A percentile compares a stretch with the other conserved stretches of the same genome.
phyloP scores from a whole-genome alignment of 1,140 invertebrate species.

The Latrodectus geometricus region DNA sequence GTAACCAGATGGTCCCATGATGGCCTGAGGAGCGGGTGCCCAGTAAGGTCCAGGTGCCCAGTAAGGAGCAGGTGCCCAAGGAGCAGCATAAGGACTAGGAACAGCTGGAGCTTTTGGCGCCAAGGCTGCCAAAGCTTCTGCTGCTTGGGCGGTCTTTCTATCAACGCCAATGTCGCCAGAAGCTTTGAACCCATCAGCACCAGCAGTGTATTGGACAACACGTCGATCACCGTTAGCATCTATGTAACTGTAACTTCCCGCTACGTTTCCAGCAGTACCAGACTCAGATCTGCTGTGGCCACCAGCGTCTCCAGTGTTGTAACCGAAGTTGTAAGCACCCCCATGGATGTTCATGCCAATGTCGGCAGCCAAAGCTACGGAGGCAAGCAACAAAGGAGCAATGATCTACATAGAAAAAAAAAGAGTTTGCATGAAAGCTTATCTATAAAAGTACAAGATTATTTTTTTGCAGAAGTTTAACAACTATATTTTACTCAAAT shows the following conservation, averaged over 20 bases:
- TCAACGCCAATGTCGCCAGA: conserved; percentile 67
- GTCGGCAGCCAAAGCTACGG: neutral
- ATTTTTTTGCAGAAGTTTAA: no score
- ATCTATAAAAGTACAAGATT: no score
- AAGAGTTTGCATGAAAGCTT: neutral
- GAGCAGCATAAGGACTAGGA: neutral
- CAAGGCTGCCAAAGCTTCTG: conserved; percentile 39
- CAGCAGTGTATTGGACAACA: conserved; percentile 74
- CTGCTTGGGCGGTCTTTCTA: conserved; percentile 28
- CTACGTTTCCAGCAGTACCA: conserved; percentile 72
- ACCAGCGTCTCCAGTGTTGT: conserved; percentile 80
- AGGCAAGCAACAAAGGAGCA: neutral
- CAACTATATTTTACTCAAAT: no score
- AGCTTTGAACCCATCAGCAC: conserved; percentile 75
- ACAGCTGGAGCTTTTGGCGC: conserved; percentile 46
- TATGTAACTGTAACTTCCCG: conserved; percentile 7
- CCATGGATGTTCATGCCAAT: conserved; percentile 65
- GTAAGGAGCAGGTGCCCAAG: neutral
- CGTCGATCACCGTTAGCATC: neutral
- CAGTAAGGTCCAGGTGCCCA: no score
- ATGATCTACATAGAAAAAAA: neutral
- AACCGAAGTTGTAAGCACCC: conserved; percentile 88
- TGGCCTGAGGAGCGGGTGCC: neutral
- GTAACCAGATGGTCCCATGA: neutral
- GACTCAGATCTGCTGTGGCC: conserved; percentile 69